phyloP scores from a whole-genome alignment of 1,140 invertebrate species.

The Papilio machaon region DNA sequence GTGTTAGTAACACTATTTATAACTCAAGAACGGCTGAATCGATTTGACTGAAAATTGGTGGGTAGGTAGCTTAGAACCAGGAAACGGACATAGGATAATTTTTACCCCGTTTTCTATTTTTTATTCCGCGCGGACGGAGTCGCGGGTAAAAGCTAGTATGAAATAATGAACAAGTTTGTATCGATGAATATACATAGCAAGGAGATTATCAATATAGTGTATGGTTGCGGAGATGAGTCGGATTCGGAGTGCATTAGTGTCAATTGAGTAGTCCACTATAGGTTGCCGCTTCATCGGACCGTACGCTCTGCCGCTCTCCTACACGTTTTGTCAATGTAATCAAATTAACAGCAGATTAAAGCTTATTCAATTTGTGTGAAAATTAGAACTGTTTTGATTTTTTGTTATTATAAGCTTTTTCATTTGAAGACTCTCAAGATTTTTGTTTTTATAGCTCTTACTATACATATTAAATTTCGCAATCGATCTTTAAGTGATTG shows the following conservation, averaged over 20 bases:
- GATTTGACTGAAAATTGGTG: no score
- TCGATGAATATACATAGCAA: not conserved
- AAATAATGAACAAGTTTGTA: not conserved
- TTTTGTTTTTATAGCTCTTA: no score
- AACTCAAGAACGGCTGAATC: no score
- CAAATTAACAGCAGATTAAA: slow-evolving; percentile 33
- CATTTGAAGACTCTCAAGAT: not conserved
- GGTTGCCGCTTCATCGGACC: slow-evolving; percentile 29
- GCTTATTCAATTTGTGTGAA: not conserved
- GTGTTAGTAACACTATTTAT: no score
- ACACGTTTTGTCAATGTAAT: slow-evolving; percentile 35
- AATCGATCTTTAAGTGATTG: no score
- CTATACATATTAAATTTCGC: no score
- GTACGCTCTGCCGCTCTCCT: slow-evolving; percentile 10
- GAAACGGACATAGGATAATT: no score
- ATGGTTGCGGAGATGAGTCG: not conserved
- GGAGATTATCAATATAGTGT: slow-evolving; percentile 17
- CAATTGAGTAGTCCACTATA: slow-evolving; percentile 30
- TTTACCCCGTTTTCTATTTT: no score
- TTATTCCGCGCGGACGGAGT: no score
- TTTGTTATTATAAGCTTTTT: not conserved
- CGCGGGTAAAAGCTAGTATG: not conserved
- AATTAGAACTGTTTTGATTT: not conserved
- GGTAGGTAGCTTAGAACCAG: no score
- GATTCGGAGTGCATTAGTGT: slow-evolving; percentile 26